Percentiles rank a stretch among this genome's conserved stretches.
Conservation (phyloP, 2,113 vertebrate genomes). For the Butorides virescens region DNA sequence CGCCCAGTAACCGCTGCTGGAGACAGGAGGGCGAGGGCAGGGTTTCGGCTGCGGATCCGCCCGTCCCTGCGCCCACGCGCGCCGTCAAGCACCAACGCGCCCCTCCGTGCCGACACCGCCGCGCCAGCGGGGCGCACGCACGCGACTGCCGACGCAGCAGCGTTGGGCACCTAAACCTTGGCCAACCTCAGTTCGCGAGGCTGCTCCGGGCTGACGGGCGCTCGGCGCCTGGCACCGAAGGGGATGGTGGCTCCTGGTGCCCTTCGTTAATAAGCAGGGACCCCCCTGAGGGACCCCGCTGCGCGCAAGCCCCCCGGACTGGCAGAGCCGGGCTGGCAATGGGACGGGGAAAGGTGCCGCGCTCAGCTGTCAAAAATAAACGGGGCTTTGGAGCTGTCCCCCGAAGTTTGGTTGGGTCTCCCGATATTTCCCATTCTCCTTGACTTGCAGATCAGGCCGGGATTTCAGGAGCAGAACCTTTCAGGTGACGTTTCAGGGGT, state of each 20-base stretch:
- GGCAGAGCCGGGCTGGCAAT: not conserved
- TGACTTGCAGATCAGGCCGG: not conserved
- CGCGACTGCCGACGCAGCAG: not conserved
- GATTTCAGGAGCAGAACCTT: not conserved
- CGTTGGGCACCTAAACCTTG: not conserved
- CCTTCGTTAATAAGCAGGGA: not conserved
- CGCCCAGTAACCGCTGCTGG: not conserved
- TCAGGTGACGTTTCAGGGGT: not conserved
- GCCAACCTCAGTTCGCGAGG: rapidly evolving
- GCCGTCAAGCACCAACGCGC: not conserved
- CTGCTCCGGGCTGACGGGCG: rapidly evolving
- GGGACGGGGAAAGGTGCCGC: not conserved
- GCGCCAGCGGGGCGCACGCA: not conserved
- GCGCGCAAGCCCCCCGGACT: rapidly evolving
- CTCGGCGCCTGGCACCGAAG: not conserved
- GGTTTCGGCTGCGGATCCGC: not conserved
- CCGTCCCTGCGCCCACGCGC: not conserved
- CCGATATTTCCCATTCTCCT: not conserved
- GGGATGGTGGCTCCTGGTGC: not conserved
- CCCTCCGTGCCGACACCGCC: not conserved
- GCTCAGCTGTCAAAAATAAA: not conserved
- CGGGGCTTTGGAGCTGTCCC: not conserved
- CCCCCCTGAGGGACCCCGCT: rapidly evolving
- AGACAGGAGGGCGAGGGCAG: not conserved
- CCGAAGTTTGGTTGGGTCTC: not conserved